Evolutionary conservation across 2,888 invertebrate species (phyloP).

Genomic region (Eueremaeus valkanovi): DNA sequence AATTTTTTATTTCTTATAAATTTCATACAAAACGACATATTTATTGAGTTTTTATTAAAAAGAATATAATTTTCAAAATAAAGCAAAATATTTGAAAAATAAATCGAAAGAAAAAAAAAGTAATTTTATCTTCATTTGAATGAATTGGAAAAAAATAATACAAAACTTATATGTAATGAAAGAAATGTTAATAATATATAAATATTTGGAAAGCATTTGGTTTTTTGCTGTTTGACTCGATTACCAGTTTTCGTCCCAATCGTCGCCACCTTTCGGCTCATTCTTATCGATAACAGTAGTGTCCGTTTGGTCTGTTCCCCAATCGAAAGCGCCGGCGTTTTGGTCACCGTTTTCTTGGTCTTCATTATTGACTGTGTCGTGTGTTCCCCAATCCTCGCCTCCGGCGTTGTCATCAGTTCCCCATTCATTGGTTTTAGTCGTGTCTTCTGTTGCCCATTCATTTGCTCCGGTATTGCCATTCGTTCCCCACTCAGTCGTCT

Average conservation of each 20-base stretch:
- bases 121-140: no score
- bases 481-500: background rate
- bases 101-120: no score
- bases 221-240: background rate
- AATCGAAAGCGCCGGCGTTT: background rate
- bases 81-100: background rate
- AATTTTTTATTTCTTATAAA: no score
- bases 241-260: background rate
- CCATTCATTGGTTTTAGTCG: background rate
- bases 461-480: background rate
- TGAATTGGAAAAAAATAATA: no score
- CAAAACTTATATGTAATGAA: no score
- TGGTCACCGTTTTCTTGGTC: background rate
- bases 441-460: background rate
- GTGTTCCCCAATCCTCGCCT: conserved; percentile 2
- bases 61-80: background rate
- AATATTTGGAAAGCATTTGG: background rate
- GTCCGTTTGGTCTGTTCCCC: background rate
- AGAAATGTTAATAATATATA: background rate
- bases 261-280: background rate
- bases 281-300: background rate
- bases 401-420: background rate
- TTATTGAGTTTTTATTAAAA: background rate
- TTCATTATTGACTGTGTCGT: background rate
- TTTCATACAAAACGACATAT: no score